Conservation (phyloP, 2,888 invertebrate species). For the Acleris cristana region DNA sequence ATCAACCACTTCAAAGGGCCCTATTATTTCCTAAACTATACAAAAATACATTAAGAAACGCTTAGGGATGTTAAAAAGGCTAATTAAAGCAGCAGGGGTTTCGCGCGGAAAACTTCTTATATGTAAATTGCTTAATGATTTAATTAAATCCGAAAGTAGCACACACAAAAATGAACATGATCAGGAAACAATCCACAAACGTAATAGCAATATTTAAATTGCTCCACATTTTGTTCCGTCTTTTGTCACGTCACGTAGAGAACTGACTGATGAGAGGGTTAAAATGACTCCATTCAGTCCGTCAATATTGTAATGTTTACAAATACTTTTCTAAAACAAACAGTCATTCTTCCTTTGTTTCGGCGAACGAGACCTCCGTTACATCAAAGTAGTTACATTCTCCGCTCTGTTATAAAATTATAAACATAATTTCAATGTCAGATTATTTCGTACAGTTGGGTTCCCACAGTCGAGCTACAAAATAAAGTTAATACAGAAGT, state of each 20-base stretch:
- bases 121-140: slow-evolving; percentile 10
- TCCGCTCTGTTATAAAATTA: slow-evolving; percentile 24
- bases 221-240: slow-evolving; percentile 24
- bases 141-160: slow-evolving; percentile 31
- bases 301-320: slow-evolving; percentile 64
- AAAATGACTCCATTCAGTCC: slow-evolving; percentile 27
- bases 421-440: slow-evolving; percentile 36
- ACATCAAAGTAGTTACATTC: slow-evolving; percentile 21
- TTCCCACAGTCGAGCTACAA: slow-evolving; percentile 27
- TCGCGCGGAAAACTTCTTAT: background rate
- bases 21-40: slow-evolving; percentile 34
- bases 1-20: slow-evolving; percentile 45
- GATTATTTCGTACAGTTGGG: slow-evolving; percentile 24
- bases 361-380: slow-evolving; percentile 25
- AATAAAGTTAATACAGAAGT: slow-evolving; percentile 28
- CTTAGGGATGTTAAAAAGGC: slow-evolving; percentile 4
- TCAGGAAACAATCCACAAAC: slow-evolving; percentile 16
- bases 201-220: slow-evolving; percentile 21
- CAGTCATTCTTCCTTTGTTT: slow-evolving; percentile 35
- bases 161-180: slow-evolving; percentile 36
- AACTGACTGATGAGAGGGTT: slow-evolving; percentile 43
- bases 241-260: slow-evolving; percentile 43
- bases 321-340: slow-evolving; percentile 52
- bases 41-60: slow-evolving; percentile 12
- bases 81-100: background rate